Evolutionary conservation across 2,888 invertebrate species (phyloP).

Genomic region (Scaptomyza cyrtandrae): DNA sequence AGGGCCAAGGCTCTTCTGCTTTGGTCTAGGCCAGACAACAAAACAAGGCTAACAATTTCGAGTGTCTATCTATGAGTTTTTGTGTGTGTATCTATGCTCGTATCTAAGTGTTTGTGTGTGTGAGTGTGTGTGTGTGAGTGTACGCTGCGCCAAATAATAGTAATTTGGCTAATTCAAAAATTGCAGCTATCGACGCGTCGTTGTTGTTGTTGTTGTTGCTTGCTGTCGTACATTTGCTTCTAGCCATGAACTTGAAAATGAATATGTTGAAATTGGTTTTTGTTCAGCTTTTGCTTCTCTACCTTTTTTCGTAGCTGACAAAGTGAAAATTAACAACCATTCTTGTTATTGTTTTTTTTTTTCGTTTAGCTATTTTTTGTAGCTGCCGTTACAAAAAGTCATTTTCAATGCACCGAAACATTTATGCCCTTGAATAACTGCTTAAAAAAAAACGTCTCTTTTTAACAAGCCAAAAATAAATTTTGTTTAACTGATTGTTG

Average conservation of each 20-base stretch:
- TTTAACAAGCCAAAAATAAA: slow-evolving; percentile 23
- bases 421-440: slow-evolving; percentile 49
- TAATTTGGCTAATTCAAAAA: slow-evolving; percentile 79
- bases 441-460: slow-evolving; percentile 19
- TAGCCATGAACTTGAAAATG: slow-evolving; percentile 76
- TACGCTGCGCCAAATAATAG: slow-evolving; percentile 77
- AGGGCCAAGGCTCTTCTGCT: slow-evolving; percentile 23
- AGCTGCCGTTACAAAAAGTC: slow-evolving; percentile 16
- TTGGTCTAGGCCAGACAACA: slow-evolving; percentile 64
- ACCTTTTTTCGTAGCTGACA: slow-evolving; percentile 49
- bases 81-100: slow-evolving; percentile 10
- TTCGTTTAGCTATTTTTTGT: slow-evolving; percentile 14
- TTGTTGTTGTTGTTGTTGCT: slow-evolving; percentile 31
- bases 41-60: slow-evolving; percentile 59
- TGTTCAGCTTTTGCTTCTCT: slow-evolving; percentile 33
- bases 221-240: slow-evolving; percentile 35
- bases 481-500: slow-evolving; percentile 49
- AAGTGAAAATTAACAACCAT: slow-evolving; percentile 74
- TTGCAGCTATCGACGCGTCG: slow-evolving; percentile 67
- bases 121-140: slow-evolving; percentile 34
- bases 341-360: slow-evolving; percentile 46
- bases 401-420: slow-evolving; percentile 32
- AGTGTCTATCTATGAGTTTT: slow-evolving; percentile 20
- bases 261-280: slow-evolving; percentile 60
- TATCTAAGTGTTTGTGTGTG: slow-evolving; percentile 4